These are phyloP conservation scores for Scaptomyza caliginosa DNA, from an alignment of 2,888 invertebrate species.

Conservation along the genomic window DNA sequence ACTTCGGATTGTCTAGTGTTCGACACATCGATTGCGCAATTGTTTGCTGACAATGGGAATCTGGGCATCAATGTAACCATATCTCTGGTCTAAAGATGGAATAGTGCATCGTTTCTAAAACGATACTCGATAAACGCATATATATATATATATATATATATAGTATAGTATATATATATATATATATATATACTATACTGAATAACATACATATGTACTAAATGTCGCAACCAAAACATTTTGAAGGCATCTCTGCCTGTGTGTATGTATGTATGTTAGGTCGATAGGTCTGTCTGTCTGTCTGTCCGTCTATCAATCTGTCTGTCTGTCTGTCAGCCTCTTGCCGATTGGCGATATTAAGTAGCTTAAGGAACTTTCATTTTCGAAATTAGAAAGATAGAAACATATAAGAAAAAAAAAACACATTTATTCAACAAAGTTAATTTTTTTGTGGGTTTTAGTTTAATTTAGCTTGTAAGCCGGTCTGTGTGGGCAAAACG, in stretches of 20 bases:
- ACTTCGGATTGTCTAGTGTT: conserved; percentile 99
- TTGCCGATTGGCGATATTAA: conserved; percentile 46
- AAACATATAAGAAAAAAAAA: neutral
- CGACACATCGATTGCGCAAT: conserved; percentile 98
- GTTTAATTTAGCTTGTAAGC: conserved; percentile 72
- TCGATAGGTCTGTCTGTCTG: conserved; percentile 16
- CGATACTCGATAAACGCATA: conserved; percentile 27
- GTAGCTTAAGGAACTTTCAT: conserved; percentile 43
- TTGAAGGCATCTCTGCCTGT: neutral
- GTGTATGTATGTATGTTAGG: conserved; percentile 27
- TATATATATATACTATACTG: neutral
- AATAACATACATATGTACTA: conserved; percentile 26
- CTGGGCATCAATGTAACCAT: conserved; percentile 99
- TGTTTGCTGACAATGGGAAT: conserved; percentile 99
- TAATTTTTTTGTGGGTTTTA: conserved; percentile 61
- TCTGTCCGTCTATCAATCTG: conserved; percentile 28
- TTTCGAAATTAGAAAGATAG: conserved; percentile 9
- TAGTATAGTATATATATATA: neutral
- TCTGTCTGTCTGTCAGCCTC: conserved; percentile 36
- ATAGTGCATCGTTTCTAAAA: conserved; percentile 65
- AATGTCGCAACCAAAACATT: conserved; percentile 24
- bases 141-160: neutral
- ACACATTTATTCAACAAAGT: conserved; percentile 31
- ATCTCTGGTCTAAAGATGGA: conserved; percentile 89
- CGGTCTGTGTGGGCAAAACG: conserved; percentile 48